Conservation (phyloP, 2,797 vertebrate genomes). For the Micromesistius poutassou region DNA sequence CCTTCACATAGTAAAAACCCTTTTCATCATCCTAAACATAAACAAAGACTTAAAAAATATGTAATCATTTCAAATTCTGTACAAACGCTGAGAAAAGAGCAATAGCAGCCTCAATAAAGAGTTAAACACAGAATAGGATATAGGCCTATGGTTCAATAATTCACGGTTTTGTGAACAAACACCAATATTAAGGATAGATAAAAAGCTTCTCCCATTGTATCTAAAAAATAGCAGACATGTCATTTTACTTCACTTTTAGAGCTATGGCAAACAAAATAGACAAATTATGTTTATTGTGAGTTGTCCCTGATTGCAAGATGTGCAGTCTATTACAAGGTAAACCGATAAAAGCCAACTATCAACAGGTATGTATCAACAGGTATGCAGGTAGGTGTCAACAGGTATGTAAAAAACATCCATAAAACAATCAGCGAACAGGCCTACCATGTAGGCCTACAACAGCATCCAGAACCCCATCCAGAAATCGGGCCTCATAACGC, state of each 20-base stretch:
- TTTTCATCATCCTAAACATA: constrained; percentile 31
- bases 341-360: neutral
- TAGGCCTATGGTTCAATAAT: neutral
- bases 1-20: constrained; percentile 25
- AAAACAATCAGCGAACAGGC: no score
- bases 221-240: constrained; percentile 1
- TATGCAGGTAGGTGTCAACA: no score
- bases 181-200: neutral
- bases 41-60: constrained; percentile 23
- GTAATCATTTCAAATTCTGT: constrained; percentile 36
- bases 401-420: neutral
- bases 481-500: neutral
- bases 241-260: neutral
- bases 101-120: constrained; percentile 19
- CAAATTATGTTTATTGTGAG: neutral
- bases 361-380: no score
- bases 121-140: neutral
- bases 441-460: neutral
- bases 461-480: neutral
- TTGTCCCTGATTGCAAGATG: neutral
- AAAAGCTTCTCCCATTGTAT: neutral
- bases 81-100: constrained; percentile 23
- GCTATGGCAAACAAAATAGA: neutral
- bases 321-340: neutral
- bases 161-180: neutral